phyloP scores from a whole-genome alignment of 2,797 vertebrate species.

The Muraenolepis orangiensis region DNA sequence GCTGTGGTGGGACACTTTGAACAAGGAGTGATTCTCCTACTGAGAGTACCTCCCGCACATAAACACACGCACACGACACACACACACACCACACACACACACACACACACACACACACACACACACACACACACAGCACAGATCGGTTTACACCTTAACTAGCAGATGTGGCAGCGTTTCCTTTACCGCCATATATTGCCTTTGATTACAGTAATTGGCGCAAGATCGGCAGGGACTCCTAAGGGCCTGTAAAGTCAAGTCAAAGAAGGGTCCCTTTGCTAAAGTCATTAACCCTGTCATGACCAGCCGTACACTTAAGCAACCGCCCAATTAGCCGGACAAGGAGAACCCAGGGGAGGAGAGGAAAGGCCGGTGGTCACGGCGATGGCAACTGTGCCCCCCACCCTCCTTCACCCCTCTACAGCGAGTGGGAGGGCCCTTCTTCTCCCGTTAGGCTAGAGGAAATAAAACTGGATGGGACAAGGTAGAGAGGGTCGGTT shows the following conservation, averaged over 20 bases:
- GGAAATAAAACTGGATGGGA: conserved; percentile 56
- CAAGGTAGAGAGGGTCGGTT: conserved; percentile 9
- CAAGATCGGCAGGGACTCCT: conserved; percentile 16
- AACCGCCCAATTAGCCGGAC: conserved; percentile 52
- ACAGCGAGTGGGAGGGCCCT: conserved; percentile 18
- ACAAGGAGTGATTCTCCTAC: conserved; percentile 56
- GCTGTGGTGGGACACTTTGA: conserved; percentile 21
- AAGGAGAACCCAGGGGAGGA: conserved; percentile 27
- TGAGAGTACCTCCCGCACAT: background rate
- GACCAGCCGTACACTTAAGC: conserved; percentile 40
- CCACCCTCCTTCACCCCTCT: conserved; percentile 18
- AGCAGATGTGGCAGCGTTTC: conserved; percentile 50
- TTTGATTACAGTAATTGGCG: conserved; percentile 67
- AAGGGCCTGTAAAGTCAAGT: conserved; percentile 30
- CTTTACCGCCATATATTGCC: conserved; percentile 36
- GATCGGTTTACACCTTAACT: conserved; percentile 49
- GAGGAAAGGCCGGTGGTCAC: conserved; percentile 3
- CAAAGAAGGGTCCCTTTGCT: conserved; percentile 35
- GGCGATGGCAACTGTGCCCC: conserved; percentile 25
- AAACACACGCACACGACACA: too few relatives aligned
- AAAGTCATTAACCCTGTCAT: conserved; percentile 61
- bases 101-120: too few relatives aligned
- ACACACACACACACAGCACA: conserved; percentile 17
- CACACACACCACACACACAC: too few relatives aligned
- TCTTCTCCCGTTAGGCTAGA: conserved; percentile 44